A percentile compares a stretch with the other conserved stretches of the same genome.
These are phyloP conservation scores for Miniopterus natalensis DNA, from an alignment of 2,113 vertebrate species.

Conservation along the genomic window DNA sequence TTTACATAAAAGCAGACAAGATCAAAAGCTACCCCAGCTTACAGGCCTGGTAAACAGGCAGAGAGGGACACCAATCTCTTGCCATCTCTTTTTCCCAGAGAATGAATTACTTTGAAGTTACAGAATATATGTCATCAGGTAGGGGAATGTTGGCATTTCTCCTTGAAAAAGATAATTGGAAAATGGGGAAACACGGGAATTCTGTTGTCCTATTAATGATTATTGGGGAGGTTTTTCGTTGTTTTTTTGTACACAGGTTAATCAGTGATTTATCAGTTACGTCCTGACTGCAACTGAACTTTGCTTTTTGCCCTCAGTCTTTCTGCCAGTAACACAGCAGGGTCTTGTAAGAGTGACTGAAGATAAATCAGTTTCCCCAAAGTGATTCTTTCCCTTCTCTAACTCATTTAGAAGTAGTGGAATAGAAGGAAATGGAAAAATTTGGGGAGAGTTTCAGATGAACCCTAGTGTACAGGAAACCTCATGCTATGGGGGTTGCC, in stretches of 20 bases:
- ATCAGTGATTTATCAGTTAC: constrained; percentile 38
- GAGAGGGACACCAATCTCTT: neutral
- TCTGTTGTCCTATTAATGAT: neutral
- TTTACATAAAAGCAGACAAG: neutral
- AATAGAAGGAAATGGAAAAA: neutral
- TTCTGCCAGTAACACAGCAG: neutral
- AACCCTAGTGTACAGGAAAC: neutral
- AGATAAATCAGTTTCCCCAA: neutral
- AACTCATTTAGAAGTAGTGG: neutral
- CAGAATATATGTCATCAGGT: neutral
- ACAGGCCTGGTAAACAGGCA: neutral
- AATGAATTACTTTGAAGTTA: neutral
- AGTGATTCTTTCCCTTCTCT: neutral
- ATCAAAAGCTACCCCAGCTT: neutral
- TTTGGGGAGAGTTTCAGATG: neutral
- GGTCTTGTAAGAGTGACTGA: neutral
- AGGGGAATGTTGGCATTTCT: neutral
- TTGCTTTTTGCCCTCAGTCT: neutral
- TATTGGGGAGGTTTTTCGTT: neutral
- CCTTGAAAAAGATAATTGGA: neutral
- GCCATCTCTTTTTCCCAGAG: neutral
- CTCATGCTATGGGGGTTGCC: neutral
- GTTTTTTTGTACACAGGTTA: neutral
- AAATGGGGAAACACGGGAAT: neutral
- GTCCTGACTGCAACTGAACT: neutral